Conservation (phyloP, 2,888 invertebrate genomes). For the Tanypteryx hageni region DNA sequence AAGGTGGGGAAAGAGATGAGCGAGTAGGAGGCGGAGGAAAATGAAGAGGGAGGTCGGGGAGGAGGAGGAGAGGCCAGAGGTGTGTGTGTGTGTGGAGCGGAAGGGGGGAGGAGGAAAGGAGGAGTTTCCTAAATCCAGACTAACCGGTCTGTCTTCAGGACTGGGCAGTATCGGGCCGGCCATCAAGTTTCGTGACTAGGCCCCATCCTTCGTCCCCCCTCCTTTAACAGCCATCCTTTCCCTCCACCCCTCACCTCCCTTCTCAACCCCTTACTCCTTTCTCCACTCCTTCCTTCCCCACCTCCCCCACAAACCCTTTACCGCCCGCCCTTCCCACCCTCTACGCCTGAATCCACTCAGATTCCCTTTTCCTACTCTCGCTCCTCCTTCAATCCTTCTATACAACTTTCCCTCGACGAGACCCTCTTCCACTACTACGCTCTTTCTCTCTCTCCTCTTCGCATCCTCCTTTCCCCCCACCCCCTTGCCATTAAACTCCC, state of each 20-base stretch:
- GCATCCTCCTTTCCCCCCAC: not conserved
- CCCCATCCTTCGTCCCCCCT: slow-evolving; percentile 23
- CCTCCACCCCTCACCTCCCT: not conserved
- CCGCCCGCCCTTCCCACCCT: not conserved
- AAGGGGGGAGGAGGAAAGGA: not conserved
- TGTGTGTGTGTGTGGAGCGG: not conserved
- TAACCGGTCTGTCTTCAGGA: slow-evolving; percentile 64
- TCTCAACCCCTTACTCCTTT: not conserved
- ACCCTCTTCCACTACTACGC: slow-evolving; percentile 15
- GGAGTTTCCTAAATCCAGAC: slow-evolving; percentile 64
- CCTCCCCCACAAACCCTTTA: not conserved
- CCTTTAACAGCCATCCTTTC: not conserved
- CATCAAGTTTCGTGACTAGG: slow-evolving; percentile 62
- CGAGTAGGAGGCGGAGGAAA: not conserved
- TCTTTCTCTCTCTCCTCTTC: not conserved
- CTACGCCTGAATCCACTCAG: slow-evolving; percentile 30
- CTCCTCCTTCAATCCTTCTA: slow-evolving; percentile 8
- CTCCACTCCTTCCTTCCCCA: not conserved
- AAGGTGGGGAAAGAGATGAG: not conserved
- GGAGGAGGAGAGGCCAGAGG: no score
- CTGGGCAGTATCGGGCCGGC: slow-evolving; percentile 62
- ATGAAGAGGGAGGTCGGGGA: not conserved
- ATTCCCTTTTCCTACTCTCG: not conserved
- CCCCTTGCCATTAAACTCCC: not conserved
- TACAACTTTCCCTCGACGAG: not conserved